Evolutionary conservation across 2,113 vertebrate genomes (phyloP), one percentile per base, ranked within the genome.

Genomic region (Smithornis capensis): DNA sequence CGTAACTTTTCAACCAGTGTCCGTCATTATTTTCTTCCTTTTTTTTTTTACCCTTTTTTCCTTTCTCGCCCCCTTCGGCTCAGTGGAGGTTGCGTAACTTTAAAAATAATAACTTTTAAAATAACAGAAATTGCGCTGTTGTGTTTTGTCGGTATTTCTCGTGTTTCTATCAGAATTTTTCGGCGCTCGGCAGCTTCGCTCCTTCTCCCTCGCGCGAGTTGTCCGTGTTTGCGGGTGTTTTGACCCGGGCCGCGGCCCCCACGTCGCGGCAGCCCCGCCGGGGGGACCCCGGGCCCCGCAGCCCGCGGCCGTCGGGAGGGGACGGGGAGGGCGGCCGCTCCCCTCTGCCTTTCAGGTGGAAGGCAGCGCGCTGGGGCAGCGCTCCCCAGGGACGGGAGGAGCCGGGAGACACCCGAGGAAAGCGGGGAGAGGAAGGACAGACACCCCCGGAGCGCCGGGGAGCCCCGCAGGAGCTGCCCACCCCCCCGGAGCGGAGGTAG

Each of bases 271-370:
- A 23, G 69, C 59, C 11, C 38, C 73, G 37, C 52, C 83, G 35
- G 74, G 74, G 69, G 64, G 64, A 56, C 74, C 45, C 31, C 45
- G 62, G 29, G 50, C 57, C 63, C 83, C 68, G 68, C 80, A 35
- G 27, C 73, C 73, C 65, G 28, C n/a, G n/a, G 37, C 47, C 16
- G 42, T 10, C 76, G 87, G 87, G 87, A 75, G 78, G 62, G 80
- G 27, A 23, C 52, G 69, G 75, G 38, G 8, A 31, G 52, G 64
- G 79, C 55, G 47, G 85, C 75, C 75, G 75, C 52, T 92, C 73
- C 15, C 45, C 82, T 65, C 73, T 85, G 89, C 96, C 23, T 85
- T 91, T 59, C 92, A 96, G 96, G 94, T 96, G 94, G 84, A 50
- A 79, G 56, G 84, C 68, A 68, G 86, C 27, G 86, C 69, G 56